Base-by-base conservation (phyloP, 2,888 invertebrate species). In the Apotomis turbidana region DNA sequence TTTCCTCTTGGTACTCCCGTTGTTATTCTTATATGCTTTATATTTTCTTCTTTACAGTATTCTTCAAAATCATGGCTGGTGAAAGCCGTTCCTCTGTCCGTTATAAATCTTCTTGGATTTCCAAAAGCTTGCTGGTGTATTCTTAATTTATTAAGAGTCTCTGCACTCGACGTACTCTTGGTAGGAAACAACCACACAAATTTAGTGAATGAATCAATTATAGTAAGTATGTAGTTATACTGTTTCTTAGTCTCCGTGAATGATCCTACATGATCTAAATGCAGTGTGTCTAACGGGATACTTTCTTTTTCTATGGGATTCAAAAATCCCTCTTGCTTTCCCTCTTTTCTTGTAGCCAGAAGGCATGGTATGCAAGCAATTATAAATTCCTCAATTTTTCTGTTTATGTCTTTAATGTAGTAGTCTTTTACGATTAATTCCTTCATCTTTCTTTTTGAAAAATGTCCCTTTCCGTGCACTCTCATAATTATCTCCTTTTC, bases 251-350 rank as follows among this genome's bases (percentile, higher is more conserved):
- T 86, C 3, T 78, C 77, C 0, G 80, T 76, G 12, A 85, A 51
- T 0, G 85, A 85, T 8, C 85, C 86, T 0, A 89, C 57, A 62
- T 86, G 87, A 60, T 88, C 87, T 0, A 82, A 52, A 67, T 87
- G 84, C 5, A 81, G 75, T 0, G 84, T 86, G 46, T 82, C 63
- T 2, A 87, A 60, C 0, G 86, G 87, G 1, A 62, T 60, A 3
- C 76, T 78, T 10, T 76, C 82, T 58, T 87, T 87, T 0, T 81
- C 78, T 6, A 79, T 76, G 0, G 58, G 62, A 51, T 77, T 44
- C 3, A 79, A 41, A 62, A 74, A 75, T 61, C 79, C 76, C 74
- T 79, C 74, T 62, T 79, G 76, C 71, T 82, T 82, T 0, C 83
- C 82, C 13, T 67, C 68, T 70, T 86, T 78, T 13, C 62, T 72